These are phyloP conservation scores for Argyresthia goedartella DNA, from an alignment of 2,888 invertebrate genomes.

Conservation along the genomic window DNA sequence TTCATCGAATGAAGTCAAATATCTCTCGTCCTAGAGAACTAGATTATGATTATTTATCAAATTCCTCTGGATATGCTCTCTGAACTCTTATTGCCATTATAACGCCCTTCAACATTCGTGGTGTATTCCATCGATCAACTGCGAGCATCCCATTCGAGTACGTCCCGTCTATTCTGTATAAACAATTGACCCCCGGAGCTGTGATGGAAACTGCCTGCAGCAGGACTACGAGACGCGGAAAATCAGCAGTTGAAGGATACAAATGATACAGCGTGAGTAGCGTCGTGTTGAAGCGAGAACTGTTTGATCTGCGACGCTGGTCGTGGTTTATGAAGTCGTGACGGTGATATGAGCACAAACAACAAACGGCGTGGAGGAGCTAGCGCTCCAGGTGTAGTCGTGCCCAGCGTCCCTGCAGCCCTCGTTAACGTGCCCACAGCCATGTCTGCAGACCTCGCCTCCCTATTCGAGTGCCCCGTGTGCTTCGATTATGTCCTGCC, in stretches of 20 bases:
- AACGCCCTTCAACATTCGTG: too few relatives aligned
- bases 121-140: background rate
- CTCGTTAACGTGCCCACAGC: conserved; percentile 73
- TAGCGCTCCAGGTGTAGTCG: conserved; percentile 67
- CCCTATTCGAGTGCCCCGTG: conserved; percentile 95
- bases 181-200: conserved; percentile 38
- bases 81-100: too few relatives aligned
- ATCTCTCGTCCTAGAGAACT: too few relatives aligned
- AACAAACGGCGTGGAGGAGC: conserved; percentile 63
- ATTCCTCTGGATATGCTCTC: too few relatives aligned
- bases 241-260: conserved; percentile 53
- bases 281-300: conserved; percentile 17
- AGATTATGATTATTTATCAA: too few relatives aligned
- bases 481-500: conserved; percentile 99
- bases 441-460: conserved; percentile 89
- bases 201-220: conserved; percentile 59
- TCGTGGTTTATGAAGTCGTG: conserved; percentile 52
- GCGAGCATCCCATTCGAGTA: conserved; percentile 5
- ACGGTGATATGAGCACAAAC: conserved; percentile 68
- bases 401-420: conserved; percentile 55
- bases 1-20: background rate
- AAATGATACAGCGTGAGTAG: conserved; percentile 37
- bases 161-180: conserved; percentile 16
- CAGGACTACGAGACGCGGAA: conserved; percentile 46
- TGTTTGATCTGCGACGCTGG: conserved; percentile 34